Evolutionary conservation across 2,888 invertebrate species (phyloP).

Genomic region (Allolobophora icterica): DNA sequence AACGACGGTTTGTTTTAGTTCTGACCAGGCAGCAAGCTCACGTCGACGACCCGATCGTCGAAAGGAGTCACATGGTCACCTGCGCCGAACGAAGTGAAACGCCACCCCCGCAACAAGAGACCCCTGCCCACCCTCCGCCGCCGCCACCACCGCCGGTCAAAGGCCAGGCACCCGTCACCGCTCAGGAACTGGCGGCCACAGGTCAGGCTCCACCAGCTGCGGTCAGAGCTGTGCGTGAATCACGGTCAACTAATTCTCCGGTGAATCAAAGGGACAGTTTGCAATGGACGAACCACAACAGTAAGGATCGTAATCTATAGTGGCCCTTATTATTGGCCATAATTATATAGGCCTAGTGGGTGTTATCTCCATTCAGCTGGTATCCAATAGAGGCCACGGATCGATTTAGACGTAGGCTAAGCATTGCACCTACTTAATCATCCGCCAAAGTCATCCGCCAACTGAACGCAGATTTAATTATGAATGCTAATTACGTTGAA

Average conservation of each 20-base stretch:
- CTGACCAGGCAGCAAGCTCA: constrained; percentile 38
- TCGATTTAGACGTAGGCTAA: too few species aligned
- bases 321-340: too few species aligned
- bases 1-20: neutral
- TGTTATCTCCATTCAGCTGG: too few species aligned
- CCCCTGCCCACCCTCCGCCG: neutral
- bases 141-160: neutral
- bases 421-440: too few species aligned
- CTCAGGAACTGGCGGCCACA: neutral
- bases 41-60: constrained; percentile 35
- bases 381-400: too few species aligned
- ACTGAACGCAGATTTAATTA: too few species aligned
- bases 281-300: constrained; percentile 20
- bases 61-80: neutral
- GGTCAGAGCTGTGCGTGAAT: neutral
- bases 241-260: neutral
- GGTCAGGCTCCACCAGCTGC: neutral
- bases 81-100: neutral
- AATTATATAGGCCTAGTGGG: too few species aligned
- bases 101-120: neutral
- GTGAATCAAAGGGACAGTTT: neutral
- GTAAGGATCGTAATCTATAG: neutral
- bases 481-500: too few species aligned
- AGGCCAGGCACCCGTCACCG: neutral
- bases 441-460: too few species aligned